A percentile compares a stretch with the other conserved stretches of the same genome.
These are phyloP conservation scores for Pituophis catenifer DNA, from an alignment of 2,113 vertebrate species.

Conservation along the genomic window DNA sequence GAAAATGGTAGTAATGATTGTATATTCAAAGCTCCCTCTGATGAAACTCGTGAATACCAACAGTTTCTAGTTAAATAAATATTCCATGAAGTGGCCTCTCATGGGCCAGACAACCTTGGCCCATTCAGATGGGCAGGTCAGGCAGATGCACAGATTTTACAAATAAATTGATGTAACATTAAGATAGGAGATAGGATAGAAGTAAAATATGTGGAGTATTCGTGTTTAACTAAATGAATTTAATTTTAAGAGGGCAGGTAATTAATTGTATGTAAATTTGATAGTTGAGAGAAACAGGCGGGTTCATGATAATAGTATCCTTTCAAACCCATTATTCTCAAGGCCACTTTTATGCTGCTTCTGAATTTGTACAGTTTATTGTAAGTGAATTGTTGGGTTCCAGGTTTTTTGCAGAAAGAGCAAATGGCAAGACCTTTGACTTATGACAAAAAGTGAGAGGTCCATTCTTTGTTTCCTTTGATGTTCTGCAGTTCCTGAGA, in stretches of 20 bases:
- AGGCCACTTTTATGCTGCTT: not conserved
- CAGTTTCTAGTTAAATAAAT: not conserved
- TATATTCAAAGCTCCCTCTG: not conserved
- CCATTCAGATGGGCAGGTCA: not conserved
- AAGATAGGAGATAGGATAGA: not conserved
- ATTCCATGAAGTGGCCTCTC: not conserved
- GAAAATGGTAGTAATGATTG: not conserved
- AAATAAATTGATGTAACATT: not conserved
- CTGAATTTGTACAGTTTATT: not conserved
- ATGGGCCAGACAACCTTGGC: not conserved
- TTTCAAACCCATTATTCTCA: not conserved
- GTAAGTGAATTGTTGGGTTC: not conserved
- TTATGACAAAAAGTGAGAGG: not conserved
- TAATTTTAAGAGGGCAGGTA: not conserved
- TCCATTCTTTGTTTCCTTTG: not conserved
- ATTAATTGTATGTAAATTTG: not conserved
- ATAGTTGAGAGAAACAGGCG: not conserved
- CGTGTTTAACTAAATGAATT: not conserved
- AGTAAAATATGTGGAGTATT: not conserved
- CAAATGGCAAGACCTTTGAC: not conserved
- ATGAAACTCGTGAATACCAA: not conserved
- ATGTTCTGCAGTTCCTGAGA: slow-evolving; percentile 81
- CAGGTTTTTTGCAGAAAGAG: not conserved
- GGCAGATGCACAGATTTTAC: not conserved
- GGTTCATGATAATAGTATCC: not conserved